Evolutionary conservation across 2,797 vertebrate genomes (phyloP), one percentile per base, ranked within the genome.

Genomic region (Gastrophryne carolinensis): DNA sequence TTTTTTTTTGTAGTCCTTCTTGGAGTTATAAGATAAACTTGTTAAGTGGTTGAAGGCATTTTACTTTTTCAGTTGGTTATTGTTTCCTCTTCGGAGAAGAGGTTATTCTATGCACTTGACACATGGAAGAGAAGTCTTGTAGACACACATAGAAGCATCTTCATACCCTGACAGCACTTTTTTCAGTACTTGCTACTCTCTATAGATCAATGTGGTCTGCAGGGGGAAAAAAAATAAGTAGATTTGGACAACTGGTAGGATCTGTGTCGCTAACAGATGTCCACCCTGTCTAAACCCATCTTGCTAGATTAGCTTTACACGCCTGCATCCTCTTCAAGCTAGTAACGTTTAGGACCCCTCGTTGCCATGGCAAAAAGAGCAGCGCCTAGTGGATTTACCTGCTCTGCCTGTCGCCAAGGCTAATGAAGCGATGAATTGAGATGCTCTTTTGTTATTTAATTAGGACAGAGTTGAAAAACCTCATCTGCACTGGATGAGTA

Each of bases 1-100:
- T 56, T 72, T 49, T 63, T 84, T 77, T 81, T 62, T 81, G 37
- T 80, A 86, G 80, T 78, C 83, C 82, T 84, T 80, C 81, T 81
- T 71, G 72, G 79, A 79, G 83, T 84, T 80, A 83, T 82, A 80
- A 87, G 86, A 80, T 86, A 86, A 52, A 84, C 80, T 76, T 72
- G 80, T 87, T 82, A 79, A 80, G 75, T 62, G 47, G 79, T 82
- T 67, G 30, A 70, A 10, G 56, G 6, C 19, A 26, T 60, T 60
- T 58, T 30, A 30, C 23, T 44, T 56, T 44, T 39, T 21, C 4
- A 29, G 67, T 30, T 3, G 34, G 37, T 58, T 58, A 44, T 70
- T 58, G 34, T 69, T 69, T 56, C 30, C 34, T 17, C 19, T 37
- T 69, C 24, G 15, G n/a, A 53, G 27, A 32, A 65, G 19, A 65